phyloP scores from a whole-genome alignment of 1,140 invertebrate genomes.

The Trialeurodes vaporariorum region DNA sequence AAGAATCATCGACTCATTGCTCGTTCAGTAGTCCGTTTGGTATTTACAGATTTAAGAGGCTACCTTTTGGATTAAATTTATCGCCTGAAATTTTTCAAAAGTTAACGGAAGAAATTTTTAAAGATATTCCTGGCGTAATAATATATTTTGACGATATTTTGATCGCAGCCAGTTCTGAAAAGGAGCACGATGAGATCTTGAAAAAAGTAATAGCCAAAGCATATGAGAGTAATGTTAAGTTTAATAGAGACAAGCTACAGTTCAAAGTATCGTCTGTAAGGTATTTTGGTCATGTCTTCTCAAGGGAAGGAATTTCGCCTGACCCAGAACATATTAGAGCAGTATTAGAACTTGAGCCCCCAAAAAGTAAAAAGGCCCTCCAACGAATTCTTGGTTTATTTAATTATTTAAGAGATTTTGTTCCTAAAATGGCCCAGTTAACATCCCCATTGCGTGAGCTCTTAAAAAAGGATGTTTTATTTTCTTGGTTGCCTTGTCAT shows the following conservation, averaged over 20 bases:
- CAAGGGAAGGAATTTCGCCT: slow-evolving; percentile 25
- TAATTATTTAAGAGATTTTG: slow-evolving; percentile 27
- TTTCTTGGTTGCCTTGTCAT: slow-evolving; percentile 19
- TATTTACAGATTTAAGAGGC: slow-evolving; percentile 25
- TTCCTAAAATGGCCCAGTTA: slow-evolving; percentile 21
- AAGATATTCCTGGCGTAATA: slow-evolving; percentile 27
- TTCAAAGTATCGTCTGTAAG: slow-evolving; percentile 22
- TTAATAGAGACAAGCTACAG: slow-evolving; percentile 30
- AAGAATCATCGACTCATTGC: slow-evolving; percentile 4
- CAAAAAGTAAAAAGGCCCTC: slow-evolving; percentile 28
- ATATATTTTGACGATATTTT: slow-evolving; percentile 21
- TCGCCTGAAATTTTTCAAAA: slow-evolving; percentile 31
- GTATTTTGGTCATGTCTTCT: slow-evolving; percentile 32
- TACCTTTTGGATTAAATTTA: slow-evolving; percentile 30
- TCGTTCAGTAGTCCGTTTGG: slow-evolving; percentile 24
- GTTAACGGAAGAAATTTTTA: slow-evolving; percentile 23
- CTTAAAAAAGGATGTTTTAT: slow-evolving; percentile 19
- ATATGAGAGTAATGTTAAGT: slow-evolving; percentile 24
- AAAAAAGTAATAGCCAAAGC: slow-evolving; percentile 13
- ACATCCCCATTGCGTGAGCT: slow-evolving; percentile 17
- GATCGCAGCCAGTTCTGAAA: slow-evolving; percentile 4
- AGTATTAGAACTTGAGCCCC: slow-evolving; percentile 28
- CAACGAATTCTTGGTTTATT: slow-evolving; percentile 30
- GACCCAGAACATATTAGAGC: slow-evolving; percentile 32
- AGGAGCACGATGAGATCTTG: slow-evolving; percentile 14